Evolutionary conservation across 2,113 vertebrate species (phyloP).

Genomic region (Phrynosoma platyrhinos): DNA sequence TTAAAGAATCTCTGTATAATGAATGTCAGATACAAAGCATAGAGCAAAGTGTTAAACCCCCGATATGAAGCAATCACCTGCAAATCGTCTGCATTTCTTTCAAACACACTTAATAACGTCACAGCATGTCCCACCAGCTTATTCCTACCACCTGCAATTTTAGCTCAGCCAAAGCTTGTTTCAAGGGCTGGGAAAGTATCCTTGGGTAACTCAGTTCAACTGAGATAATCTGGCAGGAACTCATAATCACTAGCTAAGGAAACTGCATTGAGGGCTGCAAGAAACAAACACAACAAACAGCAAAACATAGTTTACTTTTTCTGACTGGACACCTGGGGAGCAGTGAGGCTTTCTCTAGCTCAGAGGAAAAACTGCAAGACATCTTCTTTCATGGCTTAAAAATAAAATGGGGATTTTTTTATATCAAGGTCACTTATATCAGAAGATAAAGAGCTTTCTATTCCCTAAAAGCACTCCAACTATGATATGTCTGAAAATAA

Average conservation of each 20-base stretch:
- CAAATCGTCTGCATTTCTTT: background rate
- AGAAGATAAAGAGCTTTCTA: slow-evolving; percentile 11
- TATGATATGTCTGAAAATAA: background rate
- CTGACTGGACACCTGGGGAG: slow-evolving; percentile 1
- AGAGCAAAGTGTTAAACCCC: background rate
- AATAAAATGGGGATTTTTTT: slow-evolving; percentile 31
- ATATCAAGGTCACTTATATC: slow-evolving; percentile 27
- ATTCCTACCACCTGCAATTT: background rate
- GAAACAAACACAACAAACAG: slow-evolving; percentile 42
- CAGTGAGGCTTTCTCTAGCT: background rate
- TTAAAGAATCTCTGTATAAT: background rate
- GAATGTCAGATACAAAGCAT: background rate
- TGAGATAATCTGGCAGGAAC: slow-evolving; percentile 40
- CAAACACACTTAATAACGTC: background rate
- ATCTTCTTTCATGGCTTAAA: background rate
- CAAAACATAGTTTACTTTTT: slow-evolving; percentile 7
- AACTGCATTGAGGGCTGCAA: slow-evolving; percentile 23
- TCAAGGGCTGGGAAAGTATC: background rate
- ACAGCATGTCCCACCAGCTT: background rate
- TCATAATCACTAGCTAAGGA: slow-evolving; percentile 20
- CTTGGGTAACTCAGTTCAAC: background rate
- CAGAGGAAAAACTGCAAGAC: background rate
- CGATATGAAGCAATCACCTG: background rate
- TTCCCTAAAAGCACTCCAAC: background rate
- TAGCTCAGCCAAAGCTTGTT: background rate